Base-by-base conservation (phyloP, 1,140 invertebrate genomes). In the Musca vetustissima region DNA sequence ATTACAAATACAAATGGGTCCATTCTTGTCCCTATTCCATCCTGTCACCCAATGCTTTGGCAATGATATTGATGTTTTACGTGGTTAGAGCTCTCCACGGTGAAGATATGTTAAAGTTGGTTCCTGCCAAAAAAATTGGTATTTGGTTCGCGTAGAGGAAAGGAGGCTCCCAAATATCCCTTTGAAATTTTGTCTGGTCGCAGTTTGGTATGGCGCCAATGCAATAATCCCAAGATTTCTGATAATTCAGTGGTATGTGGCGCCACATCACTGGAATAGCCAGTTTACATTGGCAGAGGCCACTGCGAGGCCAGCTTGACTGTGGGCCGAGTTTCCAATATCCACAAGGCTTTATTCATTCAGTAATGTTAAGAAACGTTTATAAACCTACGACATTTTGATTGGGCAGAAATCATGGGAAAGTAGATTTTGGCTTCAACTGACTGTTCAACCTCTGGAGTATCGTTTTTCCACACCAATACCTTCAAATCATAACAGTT, bases 261-360 rank as follows among this genome's bases (percentile, higher is more conserved):
- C 83, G 85, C 69, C 88, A 88, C 0, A 78, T 83, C 47, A 83
- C 83, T 17, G 89, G 86, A 0, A 90, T 8, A 92, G 78, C 84
- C 85, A 0, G 76, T 91, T 0, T 92, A 88, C 73, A 86, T 91
- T 69, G 90, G 89, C 7, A 83, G 90, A 69, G 85, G 84, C 1
- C 80, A 83, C 52, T 85, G 89, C 70, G 81, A 87, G 55, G 85
- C 88, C 1, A 85, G 86, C 3, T 72, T 88, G 4, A 86, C 86
- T 53, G 84, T 84, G 24, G 84, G 85, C 11, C 86, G 88, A 77
- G 79, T 91, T 21, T 88, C 90, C 19, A 87, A 86, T 2, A 87
- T 86, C 49, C 89, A 90, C 69, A 85, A 84, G 8, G 83, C 82
- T 14, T 85, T 89, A 9, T 90, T 90, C 75, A 87, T 91, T 25